Evolutionary conservation across 2,113 vertebrate species (phyloP).

Genomic region (Elephantulus edwardii): DNA sequence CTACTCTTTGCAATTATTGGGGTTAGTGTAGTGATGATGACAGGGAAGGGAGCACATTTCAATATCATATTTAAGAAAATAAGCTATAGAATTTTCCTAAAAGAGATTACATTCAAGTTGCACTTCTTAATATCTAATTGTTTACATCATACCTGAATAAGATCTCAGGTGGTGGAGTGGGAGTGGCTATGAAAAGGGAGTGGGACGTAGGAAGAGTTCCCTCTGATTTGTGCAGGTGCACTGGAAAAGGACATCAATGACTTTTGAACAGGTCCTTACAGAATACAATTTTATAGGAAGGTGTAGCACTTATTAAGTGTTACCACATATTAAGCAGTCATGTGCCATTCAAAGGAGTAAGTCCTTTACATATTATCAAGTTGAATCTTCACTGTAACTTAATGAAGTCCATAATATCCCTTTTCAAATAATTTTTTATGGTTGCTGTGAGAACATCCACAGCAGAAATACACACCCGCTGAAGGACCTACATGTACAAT

Average conservation of each 20-base stretch:
- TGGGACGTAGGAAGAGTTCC: not conserved
- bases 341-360: not conserved
- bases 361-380: not conserved
- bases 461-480: not conserved
- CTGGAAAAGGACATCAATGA: not conserved
- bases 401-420: not conserved
- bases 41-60: not conserved
- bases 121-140: too few relatives aligned
- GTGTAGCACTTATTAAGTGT: not conserved
- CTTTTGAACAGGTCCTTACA: not conserved
- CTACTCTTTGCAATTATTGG: not conserved
- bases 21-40: too few relatives aligned
- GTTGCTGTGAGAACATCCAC: not conserved
- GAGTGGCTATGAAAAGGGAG: too few relatives aligned
- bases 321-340: not conserved
- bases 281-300: slow-evolving; percentile 9
- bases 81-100: not conserved
- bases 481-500: not conserved
- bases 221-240: not conserved
- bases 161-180: too few relatives aligned
- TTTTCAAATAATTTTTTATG: not conserved
- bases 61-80: not conserved
- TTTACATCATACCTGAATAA: too few relatives aligned
- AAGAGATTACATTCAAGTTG: too few relatives aligned
- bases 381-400: not conserved